Base-by-base conservation (phyloP, 1,140 invertebrate species). In the Euwallacea similis region DNA sequence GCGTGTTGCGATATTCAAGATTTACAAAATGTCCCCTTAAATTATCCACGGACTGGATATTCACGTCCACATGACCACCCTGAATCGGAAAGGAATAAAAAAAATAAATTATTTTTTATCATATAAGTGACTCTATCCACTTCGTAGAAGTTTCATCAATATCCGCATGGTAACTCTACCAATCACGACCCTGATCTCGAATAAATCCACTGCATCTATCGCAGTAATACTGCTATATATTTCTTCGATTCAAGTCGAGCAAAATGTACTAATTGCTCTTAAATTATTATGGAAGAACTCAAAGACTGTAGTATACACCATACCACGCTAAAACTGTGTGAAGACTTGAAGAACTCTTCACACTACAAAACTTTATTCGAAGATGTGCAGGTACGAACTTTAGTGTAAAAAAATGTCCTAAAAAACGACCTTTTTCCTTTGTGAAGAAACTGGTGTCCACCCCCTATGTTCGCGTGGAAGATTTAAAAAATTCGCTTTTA, bases 401-500 rank as follows among this genome's bases (percentile, higher is more conserved):
- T 50, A 6, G 9, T 50, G n/a, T 15, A 2, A 21, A 2, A 33
- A 33, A 33, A 2, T 33, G 21, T 33, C 21, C 21, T 33, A 1
- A 33, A 33, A 33, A 33, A 33, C 4, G 21, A 4, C 21, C 21
- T 33, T 33, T 33, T 46, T 7, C 2, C n/a, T 42, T 15, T 66
- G 79, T 81, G 64, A 73, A 93, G 91, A 90, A 87, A 86, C 82
- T 93, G 61, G 91, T 90, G 47, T 88, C 91, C 44, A 90, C 88
- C 16, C 83, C 89, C 60, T 85, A 81, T 68, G 91, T 94, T 8
- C 88, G 87, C 77, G 87, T 88, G 73, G 87, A 90, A 56, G 89
- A 93, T 79, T 94, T 95, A 77, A 90, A 90, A 81, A 87, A 87
- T 73, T 89, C 89, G 0, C 81, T 95, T 63, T 83, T 91, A 69